Base-by-base conservation (phyloP, 2,113 vertebrate species). In the Cyprinodon variegatus region DNA sequence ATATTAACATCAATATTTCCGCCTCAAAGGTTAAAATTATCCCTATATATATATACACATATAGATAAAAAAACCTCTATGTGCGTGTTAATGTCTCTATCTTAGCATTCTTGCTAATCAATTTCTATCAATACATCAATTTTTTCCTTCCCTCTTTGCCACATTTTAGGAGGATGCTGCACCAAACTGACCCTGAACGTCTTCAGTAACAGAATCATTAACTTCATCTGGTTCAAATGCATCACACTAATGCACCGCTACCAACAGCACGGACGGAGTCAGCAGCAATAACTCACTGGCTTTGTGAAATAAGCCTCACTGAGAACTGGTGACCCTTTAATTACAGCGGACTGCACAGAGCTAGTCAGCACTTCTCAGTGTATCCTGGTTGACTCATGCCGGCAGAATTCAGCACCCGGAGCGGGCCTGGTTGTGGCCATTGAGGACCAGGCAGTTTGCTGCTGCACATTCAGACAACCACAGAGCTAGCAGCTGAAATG, bases 371-470 rank as follows among this genome's bases (percentile, higher is more conserved):
- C 57, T 48, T 68, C 61, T 75, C 22, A 13, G 41, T 11, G 13
- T 8, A 48, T 20, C 29, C 53, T 61, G 10, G 46, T 72, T 39
- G 37, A 73, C 38, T 72, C 70, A 74, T 74, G 68, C 68, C 15
- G 45, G 17, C 48, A 7, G 66, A 77, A 40, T 17, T 59, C 4
- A 65, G 61, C 45, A 69, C 41, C 63, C 53, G 64, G 46, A 77
- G 38, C 17, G 6, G 70, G 41, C 4, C 3, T 59, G 68, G 75
- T 77, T 40, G 36, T 50, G 72, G 87, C 90, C 89, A 88, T 91
- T n/a, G 13, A 63, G 59, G 79, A 80, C 5, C 71, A 75, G 1
- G 17, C 61, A 46, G 70, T 48, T 45, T 0, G 20, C 74, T 78
- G 50, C 6, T 71, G 70, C 76, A 53, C 57, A 20, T 61, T 11